Evolutionary conservation across 2,113 vertebrate genomes (phyloP).

Genomic region (Apteryx mantelli): DNA sequence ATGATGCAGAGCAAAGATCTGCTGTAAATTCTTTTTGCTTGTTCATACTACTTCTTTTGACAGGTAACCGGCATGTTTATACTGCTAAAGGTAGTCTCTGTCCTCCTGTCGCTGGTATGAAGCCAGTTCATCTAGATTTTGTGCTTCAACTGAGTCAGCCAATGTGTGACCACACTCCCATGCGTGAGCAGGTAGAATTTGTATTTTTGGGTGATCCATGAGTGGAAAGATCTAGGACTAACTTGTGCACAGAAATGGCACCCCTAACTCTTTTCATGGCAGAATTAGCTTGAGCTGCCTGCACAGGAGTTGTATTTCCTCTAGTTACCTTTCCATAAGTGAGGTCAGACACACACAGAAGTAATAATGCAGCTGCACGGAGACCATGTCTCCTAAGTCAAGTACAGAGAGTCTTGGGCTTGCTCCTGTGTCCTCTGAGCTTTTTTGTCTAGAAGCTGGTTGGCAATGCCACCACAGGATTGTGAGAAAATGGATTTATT

Average conservation of each 20-base stretch:
- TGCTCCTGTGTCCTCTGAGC: neutral
- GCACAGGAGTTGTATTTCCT: neutral
- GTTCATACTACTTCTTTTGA: neutral
- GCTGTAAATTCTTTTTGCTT: neutral
- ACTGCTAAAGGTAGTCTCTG: neutral
- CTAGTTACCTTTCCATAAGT: neutral
- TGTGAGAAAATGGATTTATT: neutral
- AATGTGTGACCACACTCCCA: neutral
- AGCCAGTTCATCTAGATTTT: neutral
- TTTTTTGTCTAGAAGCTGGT: neutral
- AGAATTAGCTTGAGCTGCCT: neutral
- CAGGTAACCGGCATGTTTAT: neutral
- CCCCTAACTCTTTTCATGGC: accelerated
- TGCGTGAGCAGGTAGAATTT: neutral
- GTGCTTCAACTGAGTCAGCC: neutral
- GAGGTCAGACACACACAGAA: neutral
- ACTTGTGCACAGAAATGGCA: neutral
- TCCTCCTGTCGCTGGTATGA: neutral
- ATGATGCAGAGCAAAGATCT: neutral
- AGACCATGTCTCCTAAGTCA: neutral
- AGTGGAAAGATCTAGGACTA: neutral
- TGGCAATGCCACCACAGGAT: neutral
- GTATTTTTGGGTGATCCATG: neutral
- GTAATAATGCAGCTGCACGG: neutral
- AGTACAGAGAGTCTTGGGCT: neutral